Evolutionary conservation across 2,797 vertebrate species (phyloP), one percentile per base, ranked within the genome.

Genomic region (Acanthurus lineatus): DNA sequence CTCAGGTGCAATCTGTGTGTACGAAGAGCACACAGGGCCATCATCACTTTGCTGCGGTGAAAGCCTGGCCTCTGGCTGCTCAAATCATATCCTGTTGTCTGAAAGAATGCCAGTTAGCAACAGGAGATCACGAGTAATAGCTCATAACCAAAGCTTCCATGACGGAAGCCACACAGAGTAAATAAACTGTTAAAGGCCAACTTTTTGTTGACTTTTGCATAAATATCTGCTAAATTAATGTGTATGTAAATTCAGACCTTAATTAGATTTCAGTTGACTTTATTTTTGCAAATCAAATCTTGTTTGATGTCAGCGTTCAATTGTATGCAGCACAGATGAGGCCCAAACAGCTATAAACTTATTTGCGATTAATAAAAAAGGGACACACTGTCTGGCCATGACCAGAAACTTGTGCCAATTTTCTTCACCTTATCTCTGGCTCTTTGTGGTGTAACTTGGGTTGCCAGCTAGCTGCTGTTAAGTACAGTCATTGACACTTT

Each of bases 51-150:
- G 57, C 64, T 44, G 49, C 77, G 80, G 47, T 49, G 52, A 15
- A 44, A 72, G 44, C 53, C 52, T 48, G 35, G 78, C 71, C 54
- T 69, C 73, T 60, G 73, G 20, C 28, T 6, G 48, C 58, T 69
- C 61, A 65, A 70, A 89, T 85, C 79, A 86, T 8, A 75, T 87
- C 83, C 81, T 61, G 67, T 70, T 38, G 78, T 80, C 49, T 64
- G 73, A 52, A 44, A 49, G 40, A 72, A 52, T 0, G 3, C 11
- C 44, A 6, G 69, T 75, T 17, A 61, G 59, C 79, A 78, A 59
- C 68, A 78, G 76, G 81, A 76, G 74, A 69, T 53, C 53, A 19
- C 1, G 1, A 64, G n/a, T 35, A 12, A 62, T 58, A 64, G 71
- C 61, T 65, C 9, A 66, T 61, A 73, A 77, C 77, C 68, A 74